These are phyloP conservation scores for human (Homo sapiens) DNA, from an alignment of 2,113 vertebrate species.

Conservation along the genomic window GRCh38 chr6:130206001-130206500, in stretches of 20 bases:
- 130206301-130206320: background rate
- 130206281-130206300: too few relatives aligned
- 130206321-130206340: background rate
- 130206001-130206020: background rate
- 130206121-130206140: background rate
- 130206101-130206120: background rate
- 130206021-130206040: background rate
- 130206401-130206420: background rate
- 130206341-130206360: background rate
- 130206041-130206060: background rate
- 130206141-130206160: background rate
- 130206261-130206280: background rate
- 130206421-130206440: too few relatives aligned
- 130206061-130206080: background rate
- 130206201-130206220: background rate
- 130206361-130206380: background rate
- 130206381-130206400: background rate
- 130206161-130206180: too few relatives aligned
- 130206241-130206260: background rate
- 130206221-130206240: background rate
- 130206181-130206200: rapidly evolving
- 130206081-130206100: background rate
- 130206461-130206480: too few relatives aligned
- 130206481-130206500: rapidly evolving
- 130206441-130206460: background rate